phyloP scores from a whole-genome alignment of 2,888 invertebrate species.

The Bembecia ichneumoniformis region DNA sequence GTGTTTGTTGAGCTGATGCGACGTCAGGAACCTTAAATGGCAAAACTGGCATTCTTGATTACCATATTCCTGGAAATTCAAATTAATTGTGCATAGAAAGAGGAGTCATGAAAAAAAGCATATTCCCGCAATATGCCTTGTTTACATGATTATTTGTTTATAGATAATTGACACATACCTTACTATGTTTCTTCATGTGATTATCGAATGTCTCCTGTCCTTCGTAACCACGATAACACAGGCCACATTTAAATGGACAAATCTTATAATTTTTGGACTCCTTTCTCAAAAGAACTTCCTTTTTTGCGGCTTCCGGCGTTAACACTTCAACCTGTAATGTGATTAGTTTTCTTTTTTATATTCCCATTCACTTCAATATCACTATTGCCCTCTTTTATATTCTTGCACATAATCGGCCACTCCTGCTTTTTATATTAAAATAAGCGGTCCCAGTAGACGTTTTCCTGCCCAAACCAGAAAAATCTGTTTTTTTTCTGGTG shows the following conservation, averaged over 20 bases:
- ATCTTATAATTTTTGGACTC: conserved; percentile 28
- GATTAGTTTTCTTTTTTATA: too few species aligned
- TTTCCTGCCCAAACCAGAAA: too few species aligned
- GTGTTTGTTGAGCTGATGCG: conserved; percentile 11
- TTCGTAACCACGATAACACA: conserved; percentile 30
- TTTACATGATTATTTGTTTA: too few species aligned
- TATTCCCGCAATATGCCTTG: too few species aligned
- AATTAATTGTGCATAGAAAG: too few species aligned
- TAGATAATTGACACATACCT: conserved; percentile 15
- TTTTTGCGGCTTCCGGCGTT: conserved; percentile 25
- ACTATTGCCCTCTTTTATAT: too few species aligned
- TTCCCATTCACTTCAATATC: too few species aligned
- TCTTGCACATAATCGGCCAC: too few species aligned
- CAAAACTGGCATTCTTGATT: not conserved
- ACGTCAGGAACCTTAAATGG: not conserved
- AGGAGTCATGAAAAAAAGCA: too few species aligned
- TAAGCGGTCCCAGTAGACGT: too few species aligned
- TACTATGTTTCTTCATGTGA: conserved; percentile 29
- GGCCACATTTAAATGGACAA: conserved; percentile 27
- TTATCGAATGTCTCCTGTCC: conserved; percentile 24
- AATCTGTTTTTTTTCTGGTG: too few species aligned
- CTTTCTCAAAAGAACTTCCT: conserved; percentile 27
- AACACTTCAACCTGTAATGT: conserved; percentile 14
- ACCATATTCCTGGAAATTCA: not conserved
- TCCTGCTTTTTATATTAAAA: too few species aligned